Percentiles rank a stretch among this genome's conserved stretches.
These are phyloP conservation scores for Papilio protenor DNA, from an alignment of 2,888 invertebrate genomes.

Conservation along the genomic window DNA sequence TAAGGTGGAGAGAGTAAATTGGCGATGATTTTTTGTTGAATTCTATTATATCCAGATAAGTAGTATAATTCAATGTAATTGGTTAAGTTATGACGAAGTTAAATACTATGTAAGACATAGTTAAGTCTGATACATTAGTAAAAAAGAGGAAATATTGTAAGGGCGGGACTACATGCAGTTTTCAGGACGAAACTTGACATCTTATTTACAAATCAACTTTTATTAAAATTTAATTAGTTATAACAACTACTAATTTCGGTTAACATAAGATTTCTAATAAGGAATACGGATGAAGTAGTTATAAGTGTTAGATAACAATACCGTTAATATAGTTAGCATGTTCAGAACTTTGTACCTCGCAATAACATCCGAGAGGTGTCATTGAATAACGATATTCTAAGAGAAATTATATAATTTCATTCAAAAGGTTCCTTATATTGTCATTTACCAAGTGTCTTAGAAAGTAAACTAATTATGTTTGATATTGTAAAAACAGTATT, in stretches of 20 bases:
- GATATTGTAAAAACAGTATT: neutral
- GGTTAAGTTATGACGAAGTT: no score
- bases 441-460: neutral
- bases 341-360: conserved; percentile 6
- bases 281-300: conserved; percentile 1
- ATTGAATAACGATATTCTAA: conserved; percentile 7
- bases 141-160: neutral
- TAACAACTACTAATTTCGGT: neutral
- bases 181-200: no score
- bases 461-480: neutral
- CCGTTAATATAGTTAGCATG: neutral
- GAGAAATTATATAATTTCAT: conserved; percentile 4
- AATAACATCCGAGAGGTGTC: neutral
- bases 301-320: conserved; percentile 17
- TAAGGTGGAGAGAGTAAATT: neutral
- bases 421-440: neutral
- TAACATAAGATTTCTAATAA: conserved; percentile 26
- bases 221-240: neutral
- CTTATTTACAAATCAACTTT: neutral
- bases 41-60: neutral
- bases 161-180: neutral
- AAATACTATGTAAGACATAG: no score
- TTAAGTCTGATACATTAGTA: neutral
- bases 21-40: neutral
- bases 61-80: no score